These are phyloP conservation scores for Rhagologus leucostigma DNA, from an alignment of 2,113 vertebrate genomes.

Conservation along the genomic window DNA sequence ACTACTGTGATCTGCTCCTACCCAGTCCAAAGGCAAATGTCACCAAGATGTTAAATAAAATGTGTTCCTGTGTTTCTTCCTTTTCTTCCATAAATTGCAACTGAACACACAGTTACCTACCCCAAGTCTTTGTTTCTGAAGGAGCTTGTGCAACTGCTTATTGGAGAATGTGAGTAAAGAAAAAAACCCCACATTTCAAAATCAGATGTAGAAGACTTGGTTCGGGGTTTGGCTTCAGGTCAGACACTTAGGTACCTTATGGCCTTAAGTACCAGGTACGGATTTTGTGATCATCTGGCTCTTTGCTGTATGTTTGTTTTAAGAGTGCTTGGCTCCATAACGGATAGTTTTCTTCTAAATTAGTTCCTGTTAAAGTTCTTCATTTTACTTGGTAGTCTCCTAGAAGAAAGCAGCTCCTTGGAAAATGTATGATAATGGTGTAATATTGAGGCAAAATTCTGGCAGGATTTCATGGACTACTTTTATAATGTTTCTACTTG, in stretches of 20 bases:
- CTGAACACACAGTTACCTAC: background rate
- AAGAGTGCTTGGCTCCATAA: background rate
- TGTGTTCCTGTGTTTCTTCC: background rate
- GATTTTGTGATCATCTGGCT: background rate
- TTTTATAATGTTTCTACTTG: background rate
- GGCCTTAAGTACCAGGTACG: background rate
- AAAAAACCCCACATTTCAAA: rapidly evolving
- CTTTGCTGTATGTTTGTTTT: background rate
- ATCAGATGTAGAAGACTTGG: background rate
- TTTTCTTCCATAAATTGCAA: background rate
- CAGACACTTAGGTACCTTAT: background rate
- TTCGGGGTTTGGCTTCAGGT: background rate
- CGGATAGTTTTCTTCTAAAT: background rate
- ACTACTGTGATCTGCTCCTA: background rate
- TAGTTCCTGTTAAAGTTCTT: background rate
- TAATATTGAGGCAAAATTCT: background rate
- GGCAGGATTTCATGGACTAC: background rate
- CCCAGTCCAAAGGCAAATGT: background rate
- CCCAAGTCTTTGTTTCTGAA: background rate
- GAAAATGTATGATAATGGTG: background rate
- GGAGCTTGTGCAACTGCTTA: background rate
- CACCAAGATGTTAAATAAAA: background rate
- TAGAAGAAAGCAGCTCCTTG: background rate
- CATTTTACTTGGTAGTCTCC: background rate
- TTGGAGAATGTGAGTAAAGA: background rate